Percentiles rank a stretch among this genome's conserved stretches.
Evolutionary conservation across 1,140 invertebrate species (phyloP).

Genomic region (Drosophila bocki): DNA sequence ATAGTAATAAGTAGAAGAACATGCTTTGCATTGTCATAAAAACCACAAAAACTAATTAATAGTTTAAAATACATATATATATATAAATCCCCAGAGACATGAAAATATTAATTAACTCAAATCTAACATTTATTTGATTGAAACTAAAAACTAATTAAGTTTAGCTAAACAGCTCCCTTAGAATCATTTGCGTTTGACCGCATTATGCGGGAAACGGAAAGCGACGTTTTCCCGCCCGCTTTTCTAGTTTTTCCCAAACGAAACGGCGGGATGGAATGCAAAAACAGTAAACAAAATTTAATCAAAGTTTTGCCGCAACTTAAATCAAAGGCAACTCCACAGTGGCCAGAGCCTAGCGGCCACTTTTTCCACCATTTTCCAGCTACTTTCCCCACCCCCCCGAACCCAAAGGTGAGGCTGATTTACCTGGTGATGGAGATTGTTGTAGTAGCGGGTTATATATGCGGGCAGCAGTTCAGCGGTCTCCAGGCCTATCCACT

Average conservation of each 20-base stretch:
- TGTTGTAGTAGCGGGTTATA: constrained; percentile 90
- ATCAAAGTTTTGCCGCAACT: constrained; percentile 47
- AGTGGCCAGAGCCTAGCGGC: constrained; percentile 2
- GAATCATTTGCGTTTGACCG: constrained; percentile 12
- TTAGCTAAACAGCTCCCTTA: constrained; percentile 2
- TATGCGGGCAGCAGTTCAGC: constrained; percentile 88
- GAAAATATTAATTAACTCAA: constrained; percentile 4
- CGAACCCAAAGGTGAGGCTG: background rate
- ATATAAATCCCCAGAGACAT: background rate
- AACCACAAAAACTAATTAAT: constrained; percentile 6
- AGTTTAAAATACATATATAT: too few relatives aligned
- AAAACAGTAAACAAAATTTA: constrained; percentile 50
- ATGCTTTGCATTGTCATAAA: too few relatives aligned
- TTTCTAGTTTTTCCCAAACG: constrained; percentile 21
- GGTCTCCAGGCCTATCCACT: constrained; percentile 90
- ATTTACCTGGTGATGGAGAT: constrained; percentile 87
- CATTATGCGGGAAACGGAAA: constrained; percentile 19
- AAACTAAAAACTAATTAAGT: constrained; percentile 41
- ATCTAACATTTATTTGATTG: constrained; percentile 15
- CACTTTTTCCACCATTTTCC: background rate
- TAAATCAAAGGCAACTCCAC: constrained; percentile 29
- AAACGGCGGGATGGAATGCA: background rate
- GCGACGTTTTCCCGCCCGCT: constrained; percentile 2
- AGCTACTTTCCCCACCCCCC: background rate
- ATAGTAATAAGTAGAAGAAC: background rate